Evolutionary conservation across 2,888 invertebrate species (phyloP), one percentile per base, ranked within the genome.

Genomic region (Plebejus anna): DNA sequence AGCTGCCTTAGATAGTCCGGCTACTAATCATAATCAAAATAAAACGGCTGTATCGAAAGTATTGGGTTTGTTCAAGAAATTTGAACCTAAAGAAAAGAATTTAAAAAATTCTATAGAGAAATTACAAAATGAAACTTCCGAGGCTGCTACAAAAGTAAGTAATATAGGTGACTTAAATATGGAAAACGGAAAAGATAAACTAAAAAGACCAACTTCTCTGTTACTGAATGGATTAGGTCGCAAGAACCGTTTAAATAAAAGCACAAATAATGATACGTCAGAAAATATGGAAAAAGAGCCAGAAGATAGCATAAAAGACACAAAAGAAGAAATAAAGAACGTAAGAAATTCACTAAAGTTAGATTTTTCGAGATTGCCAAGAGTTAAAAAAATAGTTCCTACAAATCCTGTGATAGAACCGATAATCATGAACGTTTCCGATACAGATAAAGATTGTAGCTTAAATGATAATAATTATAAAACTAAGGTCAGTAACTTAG

Each of bases 31-130:
- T 47, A 88, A 88, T 36, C 94, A 94, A 72, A 95, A 95, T 72
- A 95, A 95, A 83, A 96, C 95, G 66, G 96, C 96, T 13, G 96
- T 96, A 3, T 97, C 97, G 0, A 96, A 96, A 84, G 97, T 97
- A 71, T 89, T 97, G 77, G 97, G 97, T 0, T 89, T 97, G 3
- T 97, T 97, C 82, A 96, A 96, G 81, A 97, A 96, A 87, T 95
- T 95, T 86, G 95, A 97, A 87, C 94, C 96, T 75, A 94, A 96
- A 81, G 92, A 94, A 78, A 91, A 91, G 82, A 78, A 75, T 76
- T 78, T 85, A 16, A 93, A 91, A 83, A 85, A 85, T 7, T 76
- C 83, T 36, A 79, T 85, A 75, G 90, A 90, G 79, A 92, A 89
- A 82, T 82, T 84, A 32, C 81, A 79, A 36, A 85, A 80, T 79